phyloP scores from a whole-genome alignment of 2,113 vertebrate species.

The Nothoprocta perdicaria region DNA sequence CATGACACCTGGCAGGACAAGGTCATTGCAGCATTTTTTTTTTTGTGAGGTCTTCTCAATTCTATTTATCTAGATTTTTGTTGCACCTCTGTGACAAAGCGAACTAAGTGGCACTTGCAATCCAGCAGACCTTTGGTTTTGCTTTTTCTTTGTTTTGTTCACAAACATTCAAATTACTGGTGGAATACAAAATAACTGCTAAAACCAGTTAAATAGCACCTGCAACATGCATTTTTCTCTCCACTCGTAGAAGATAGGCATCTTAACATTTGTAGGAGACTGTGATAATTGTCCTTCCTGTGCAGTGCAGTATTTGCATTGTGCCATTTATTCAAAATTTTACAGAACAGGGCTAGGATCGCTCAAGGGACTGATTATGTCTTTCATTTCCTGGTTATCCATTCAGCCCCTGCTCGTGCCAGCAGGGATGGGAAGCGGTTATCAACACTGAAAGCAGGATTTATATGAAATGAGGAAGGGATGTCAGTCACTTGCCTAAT shows the following conservation, averaged over 20 bases:
- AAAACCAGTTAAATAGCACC: background rate
- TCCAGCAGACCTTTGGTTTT: background rate
- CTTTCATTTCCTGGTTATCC: slow-evolving; percentile 65
- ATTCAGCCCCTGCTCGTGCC: slow-evolving; percentile 27
- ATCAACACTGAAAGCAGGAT: slow-evolving; percentile 47
- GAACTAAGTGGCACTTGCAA: background rate
- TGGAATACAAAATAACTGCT: background rate
- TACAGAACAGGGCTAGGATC: background rate
- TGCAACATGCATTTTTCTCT: background rate
- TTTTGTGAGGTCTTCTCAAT: background rate
- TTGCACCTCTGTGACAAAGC: background rate
- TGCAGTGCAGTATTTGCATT: background rate
- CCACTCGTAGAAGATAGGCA: background rate
- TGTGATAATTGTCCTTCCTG: background rate
- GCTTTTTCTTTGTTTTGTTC: background rate
- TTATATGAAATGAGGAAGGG: slow-evolving; percentile 40
- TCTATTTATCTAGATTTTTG: background rate
- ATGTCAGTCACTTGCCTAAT: slow-evolving; percentile 30
- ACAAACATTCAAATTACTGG: background rate
- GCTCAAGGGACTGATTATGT: slow-evolving; percentile 35
- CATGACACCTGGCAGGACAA: background rate
- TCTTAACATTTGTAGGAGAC: background rate
- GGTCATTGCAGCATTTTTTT: slow-evolving; percentile 37
- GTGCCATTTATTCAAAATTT: slow-evolving; percentile 2
- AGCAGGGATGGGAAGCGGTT: slow-evolving; percentile 49